Conservation (phyloP, 2,888 invertebrate species). For the Hirtodrosophila trivittata region DNA sequence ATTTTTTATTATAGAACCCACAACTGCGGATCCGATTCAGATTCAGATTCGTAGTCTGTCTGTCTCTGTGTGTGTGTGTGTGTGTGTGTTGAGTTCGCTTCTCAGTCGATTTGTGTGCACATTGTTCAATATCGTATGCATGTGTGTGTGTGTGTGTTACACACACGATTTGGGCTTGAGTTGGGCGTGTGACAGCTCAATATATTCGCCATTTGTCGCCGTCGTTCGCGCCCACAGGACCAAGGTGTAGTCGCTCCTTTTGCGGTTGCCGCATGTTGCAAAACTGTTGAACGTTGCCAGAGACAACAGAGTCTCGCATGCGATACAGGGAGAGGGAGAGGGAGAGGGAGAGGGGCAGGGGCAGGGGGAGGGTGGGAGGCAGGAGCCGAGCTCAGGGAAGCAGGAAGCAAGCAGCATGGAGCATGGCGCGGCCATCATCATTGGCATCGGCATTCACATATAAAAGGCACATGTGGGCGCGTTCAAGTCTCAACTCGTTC, state of each 20-base stretch:
- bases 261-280: conserved; percentile 67
- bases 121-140: conserved; percentile 64
- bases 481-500: conserved; percentile 43
- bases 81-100: conserved; percentile 39
- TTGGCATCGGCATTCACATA: conserved; percentile 33
- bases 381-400: too few relatives aligned
- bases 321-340: background rate
- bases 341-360: background rate
- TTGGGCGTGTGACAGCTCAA: conserved; percentile 73
- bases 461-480: conserved; percentile 41
- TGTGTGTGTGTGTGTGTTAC: conserved; percentile 21
- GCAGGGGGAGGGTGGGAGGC: background rate
- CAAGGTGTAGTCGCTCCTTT: conserved; percentile 39
- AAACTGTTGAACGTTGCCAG: conserved; percentile 71
- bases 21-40: conserved; percentile 57
- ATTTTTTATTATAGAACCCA: conserved; percentile 37
- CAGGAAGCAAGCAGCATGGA: conserved; percentile 2
- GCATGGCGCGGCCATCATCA: conserved; percentile 13
- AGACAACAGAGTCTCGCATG: conserved; percentile 35
- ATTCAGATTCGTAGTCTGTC: conserved; percentile 42
- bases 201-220: conserved; percentile 79
- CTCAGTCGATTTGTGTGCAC: conserved; percentile 60
- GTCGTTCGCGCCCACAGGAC: conserved; percentile 48
- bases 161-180: conserved; percentile 28
- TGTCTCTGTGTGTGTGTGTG: conserved; percentile 7